Base-by-base conservation (phyloP, 2,888 invertebrate genomes). In the Lasiommata megera region DNA sequence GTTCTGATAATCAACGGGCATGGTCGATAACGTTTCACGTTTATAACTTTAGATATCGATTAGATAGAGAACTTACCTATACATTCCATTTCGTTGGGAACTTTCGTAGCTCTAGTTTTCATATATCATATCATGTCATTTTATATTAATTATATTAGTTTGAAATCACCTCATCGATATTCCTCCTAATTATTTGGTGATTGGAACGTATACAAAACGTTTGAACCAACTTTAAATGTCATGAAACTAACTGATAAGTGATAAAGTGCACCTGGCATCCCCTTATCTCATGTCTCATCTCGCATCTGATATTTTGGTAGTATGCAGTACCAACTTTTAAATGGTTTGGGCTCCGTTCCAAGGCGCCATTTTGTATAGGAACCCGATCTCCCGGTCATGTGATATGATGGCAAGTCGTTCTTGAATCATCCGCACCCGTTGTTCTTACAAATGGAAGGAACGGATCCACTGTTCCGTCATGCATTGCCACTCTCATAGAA, bases 341-440 rank as follows among this genome's bases (percentile, higher is more conserved):
- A 11, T 28, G 55, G n/a, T 48, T 44, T 48, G 51, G 61, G 61
- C 57, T 48, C 18, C 7, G 38, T 12, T 61, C 61, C 61, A 61
- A 61, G 34, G 43, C 55, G 58, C 58, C 56, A 52, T 52, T 36
- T 48, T 41, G 47, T 38, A 54, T 7, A 9, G 46, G 60, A 58
- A 48, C 51, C 54, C 31, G 62, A 57, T 56, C 46, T n/a, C 17
- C 6, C 18, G 17, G 40, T 47, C 61, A 57, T 51, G 52, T 41
- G 52, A 38, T 23, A 51, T 12, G 40, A 36, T 12, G 37, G 17
- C 38, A 31, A 12, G n/a, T 38, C 29, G 31, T 36, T 40, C 9
- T 40, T 55, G 54, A 55, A 3, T 40, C 31, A 31, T 38, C 16
- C 34, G 38, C 6, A 31, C 37, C 17, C 41, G n/a, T 37, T 14